Percentiles rank a stretch among this genome's conserved stretches.
Evolutionary conservation across 2,888 invertebrate species (phyloP).

Genomic region (Leucoma salicis): DNA sequence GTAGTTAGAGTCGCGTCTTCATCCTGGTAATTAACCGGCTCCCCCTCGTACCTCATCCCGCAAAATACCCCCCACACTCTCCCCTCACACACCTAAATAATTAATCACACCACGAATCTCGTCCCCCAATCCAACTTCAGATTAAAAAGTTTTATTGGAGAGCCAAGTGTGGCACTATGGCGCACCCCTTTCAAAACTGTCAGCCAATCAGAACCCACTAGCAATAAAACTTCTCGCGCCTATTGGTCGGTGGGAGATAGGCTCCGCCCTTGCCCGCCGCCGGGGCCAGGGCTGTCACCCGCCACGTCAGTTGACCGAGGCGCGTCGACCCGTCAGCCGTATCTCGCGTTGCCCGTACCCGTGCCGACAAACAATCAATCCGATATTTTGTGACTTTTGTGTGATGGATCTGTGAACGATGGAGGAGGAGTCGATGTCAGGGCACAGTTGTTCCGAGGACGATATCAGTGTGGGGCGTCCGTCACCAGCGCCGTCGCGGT

Average conservation of each 20-base stretch:
- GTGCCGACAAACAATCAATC: constrained; percentile 51
- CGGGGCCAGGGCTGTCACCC: constrained; percentile 71
- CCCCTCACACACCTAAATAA: constrained; percentile 68
- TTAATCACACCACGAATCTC: constrained; percentile 81
- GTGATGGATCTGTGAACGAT: constrained; percentile 79
- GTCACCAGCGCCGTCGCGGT: constrained; percentile 75
- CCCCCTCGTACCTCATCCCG: constrained; percentile 33
- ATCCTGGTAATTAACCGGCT: constrained; percentile 75
- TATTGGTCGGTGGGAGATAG: constrained; percentile 50
- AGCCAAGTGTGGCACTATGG: constrained; percentile 66
- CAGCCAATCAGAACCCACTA: constrained; percentile 52
- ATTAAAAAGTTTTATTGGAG: constrained; percentile 82
- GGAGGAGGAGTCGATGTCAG: constrained; percentile 77
- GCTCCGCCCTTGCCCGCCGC: constrained; percentile 61
- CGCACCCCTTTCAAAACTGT: constrained; percentile 48
- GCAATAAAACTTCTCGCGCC: constrained; percentile 35
- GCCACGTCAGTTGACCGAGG: constrained; percentile 79
- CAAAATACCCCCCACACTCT: constrained; percentile 10
- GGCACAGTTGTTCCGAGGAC: constrained; percentile 83
- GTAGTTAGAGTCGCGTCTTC: constrained; percentile 80
- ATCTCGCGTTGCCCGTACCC: constrained; percentile 56
- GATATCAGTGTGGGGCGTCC: constrained; percentile 92
- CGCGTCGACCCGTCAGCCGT: constrained; percentile 78
- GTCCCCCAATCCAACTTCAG: constrained; percentile 75
- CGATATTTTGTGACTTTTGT: constrained; percentile 68